Base-by-base conservation (phyloP, 2,888 invertebrate species). In the Drosophila subsilvestris region DNA sequence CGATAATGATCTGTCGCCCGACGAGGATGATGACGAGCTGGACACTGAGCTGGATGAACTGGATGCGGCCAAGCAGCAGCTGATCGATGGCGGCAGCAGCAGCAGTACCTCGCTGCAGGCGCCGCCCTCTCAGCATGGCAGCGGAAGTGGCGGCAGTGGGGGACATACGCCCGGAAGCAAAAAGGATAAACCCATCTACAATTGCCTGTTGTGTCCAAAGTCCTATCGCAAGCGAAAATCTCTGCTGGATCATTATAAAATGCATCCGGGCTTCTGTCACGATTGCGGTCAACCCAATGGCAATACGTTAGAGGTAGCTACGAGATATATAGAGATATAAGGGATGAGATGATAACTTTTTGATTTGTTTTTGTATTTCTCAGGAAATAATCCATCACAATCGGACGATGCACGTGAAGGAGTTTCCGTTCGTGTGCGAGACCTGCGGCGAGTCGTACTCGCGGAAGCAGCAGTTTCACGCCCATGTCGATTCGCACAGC, bases 361-460 rank as follows among this genome's bases (percentile, higher is more conserved):
- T 1, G 25, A 27, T 8, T 47, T 56, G 32, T 12, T 45, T 48
- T 1, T 56, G 18, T 44, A 8, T 3, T 43, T 70, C 73, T 0
- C 42, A 92, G 92, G 92, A 92, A 78, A 91, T 92, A 12, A 91
- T 91, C 57, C 90, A 90, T 65, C 92, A 92, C 74, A 92, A 92
- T 81, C 90, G 91, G 58, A 89, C 89, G 44, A 86, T 91, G 79
- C 92, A 92, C 63, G 88, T 88, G 14, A 91, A 92, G 77, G 92
- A 92, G 80, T 92, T 89, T 79, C 92, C 92, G 37, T 92, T 92
- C 75, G 91, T 92, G 32, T 92, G 92, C 65, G 91, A 92, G 60
- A 91, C 90, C 47, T 92, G 92, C 66, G 92, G 92, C 37, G 92
- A 92, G 74, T 92, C 92, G 43, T 92, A 92, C 75, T 90, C 91